phyloP scores from a whole-genome alignment of 2,797 vertebrate species.

The Loris lydekkerianus region DNA sequence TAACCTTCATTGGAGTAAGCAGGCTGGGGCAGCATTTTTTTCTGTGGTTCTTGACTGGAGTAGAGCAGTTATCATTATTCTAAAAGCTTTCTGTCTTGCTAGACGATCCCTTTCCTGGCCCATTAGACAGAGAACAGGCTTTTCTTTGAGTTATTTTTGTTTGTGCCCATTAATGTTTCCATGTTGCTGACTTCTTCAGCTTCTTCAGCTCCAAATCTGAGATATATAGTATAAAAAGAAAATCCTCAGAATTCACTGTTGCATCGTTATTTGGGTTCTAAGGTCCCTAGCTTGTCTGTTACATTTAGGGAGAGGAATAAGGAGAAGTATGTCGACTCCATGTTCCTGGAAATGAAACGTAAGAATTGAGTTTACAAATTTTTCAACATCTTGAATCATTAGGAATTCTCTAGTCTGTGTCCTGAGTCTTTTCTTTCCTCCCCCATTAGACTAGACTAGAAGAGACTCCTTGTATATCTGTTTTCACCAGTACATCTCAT shows the following conservation, averaged over 20 bases:
- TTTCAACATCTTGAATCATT: background rate
- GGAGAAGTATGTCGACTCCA: background rate
- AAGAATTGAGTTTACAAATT: background rate
- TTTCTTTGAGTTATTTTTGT: background rate
- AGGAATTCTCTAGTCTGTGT: background rate
- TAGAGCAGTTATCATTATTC: background rate
- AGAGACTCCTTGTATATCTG: background rate
- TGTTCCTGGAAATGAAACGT: background rate
- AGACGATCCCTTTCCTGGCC: background rate
- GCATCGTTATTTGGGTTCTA: background rate
- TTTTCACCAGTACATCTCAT: background rate
- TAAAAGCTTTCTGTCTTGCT: background rate
- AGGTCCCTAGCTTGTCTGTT: background rate
- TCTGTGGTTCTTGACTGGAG: background rate
- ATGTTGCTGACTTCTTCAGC: background rate
- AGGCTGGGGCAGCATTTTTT: background rate
- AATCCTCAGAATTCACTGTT: background rate
- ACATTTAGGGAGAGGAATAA: background rate
- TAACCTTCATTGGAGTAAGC: background rate
- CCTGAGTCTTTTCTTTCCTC: background rate
- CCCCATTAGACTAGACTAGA: background rate
- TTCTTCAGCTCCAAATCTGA: constrained; percentile 2
- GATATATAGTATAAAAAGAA: background rate
- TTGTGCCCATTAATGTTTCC: background rate
- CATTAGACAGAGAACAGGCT: background rate